phyloP scores from a whole-genome alignment of 2,797 vertebrate species.

The Margarornis squamiger region DNA sequence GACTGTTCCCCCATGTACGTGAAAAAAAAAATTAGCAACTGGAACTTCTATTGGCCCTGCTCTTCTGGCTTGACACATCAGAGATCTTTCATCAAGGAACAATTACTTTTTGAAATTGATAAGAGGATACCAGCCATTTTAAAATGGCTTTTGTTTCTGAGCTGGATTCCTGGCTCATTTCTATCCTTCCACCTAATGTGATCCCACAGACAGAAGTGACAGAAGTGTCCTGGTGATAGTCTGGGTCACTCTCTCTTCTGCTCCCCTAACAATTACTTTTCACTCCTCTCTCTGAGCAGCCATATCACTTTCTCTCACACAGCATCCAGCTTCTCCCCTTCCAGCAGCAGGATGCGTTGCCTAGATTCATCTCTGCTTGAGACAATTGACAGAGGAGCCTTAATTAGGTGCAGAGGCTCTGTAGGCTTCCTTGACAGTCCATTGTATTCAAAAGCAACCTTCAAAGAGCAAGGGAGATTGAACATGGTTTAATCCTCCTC shows the following conservation, averaged over 20 bases:
- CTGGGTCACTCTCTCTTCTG: background rate
- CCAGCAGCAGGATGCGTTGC: background rate
- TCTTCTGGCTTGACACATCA: background rate
- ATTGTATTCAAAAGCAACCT: background rate
- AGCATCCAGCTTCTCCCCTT: background rate
- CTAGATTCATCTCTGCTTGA: background rate
- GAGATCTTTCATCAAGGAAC: background rate
- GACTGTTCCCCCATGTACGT: fast-evolving
- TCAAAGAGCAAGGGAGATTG: background rate
- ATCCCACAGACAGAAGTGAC: background rate
- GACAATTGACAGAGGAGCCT: background rate
- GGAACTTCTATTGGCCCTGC: background rate
- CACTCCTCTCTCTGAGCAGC: background rate
- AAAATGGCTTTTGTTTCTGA: background rate
- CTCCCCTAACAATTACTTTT: background rate
- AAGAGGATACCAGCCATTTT: background rate
- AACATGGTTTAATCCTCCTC: background rate
- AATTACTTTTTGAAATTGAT: background rate
- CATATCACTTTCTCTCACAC: fast-evolving
- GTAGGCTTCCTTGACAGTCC: background rate
- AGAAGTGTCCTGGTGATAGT: background rate
- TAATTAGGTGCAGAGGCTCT: background rate
- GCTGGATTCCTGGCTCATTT: background rate
- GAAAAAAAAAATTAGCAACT: background rate
- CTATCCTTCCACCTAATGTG: background rate